Conservation (phyloP, 2,797 vertebrate species). For the Micrastur ruficollis region DNA sequence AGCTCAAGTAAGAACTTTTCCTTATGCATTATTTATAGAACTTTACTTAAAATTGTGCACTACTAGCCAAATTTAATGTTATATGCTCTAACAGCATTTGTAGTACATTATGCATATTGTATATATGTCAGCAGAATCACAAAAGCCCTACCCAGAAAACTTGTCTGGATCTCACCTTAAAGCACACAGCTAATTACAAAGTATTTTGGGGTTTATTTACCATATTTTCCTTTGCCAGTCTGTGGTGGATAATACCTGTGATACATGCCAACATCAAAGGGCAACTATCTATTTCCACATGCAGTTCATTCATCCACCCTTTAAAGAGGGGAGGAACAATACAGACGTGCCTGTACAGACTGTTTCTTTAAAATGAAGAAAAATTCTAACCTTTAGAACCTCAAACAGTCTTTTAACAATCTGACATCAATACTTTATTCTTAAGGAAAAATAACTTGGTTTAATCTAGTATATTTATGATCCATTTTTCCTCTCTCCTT, state of each 20-base stretch:
- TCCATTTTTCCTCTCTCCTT: background rate
- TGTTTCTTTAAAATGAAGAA: background rate
- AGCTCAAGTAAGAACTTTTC: slow-evolving; percentile 12
- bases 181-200: background rate
- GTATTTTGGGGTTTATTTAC: background rate
- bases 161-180: background rate
- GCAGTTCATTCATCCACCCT: background rate
- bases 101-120: background rate
- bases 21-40: slow-evolving; percentile 49
- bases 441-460: background rate
- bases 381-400: background rate
- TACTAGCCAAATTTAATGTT: slow-evolving; percentile 6
- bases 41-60: background rate
- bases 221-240: background rate
- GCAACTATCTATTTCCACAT: background rate
- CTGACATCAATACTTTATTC: background rate
- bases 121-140: slow-evolving; percentile 27
- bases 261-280: background rate
- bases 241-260: background rate
- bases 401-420: background rate
- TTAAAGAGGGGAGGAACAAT: background rate
- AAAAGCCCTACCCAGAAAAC: background rate
- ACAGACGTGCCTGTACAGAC: background rate
- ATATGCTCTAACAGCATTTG: background rate
- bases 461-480: background rate